Conservation (phyloP, 2,797 vertebrate species). For the Oceanodroma leucorhoa region DNA sequence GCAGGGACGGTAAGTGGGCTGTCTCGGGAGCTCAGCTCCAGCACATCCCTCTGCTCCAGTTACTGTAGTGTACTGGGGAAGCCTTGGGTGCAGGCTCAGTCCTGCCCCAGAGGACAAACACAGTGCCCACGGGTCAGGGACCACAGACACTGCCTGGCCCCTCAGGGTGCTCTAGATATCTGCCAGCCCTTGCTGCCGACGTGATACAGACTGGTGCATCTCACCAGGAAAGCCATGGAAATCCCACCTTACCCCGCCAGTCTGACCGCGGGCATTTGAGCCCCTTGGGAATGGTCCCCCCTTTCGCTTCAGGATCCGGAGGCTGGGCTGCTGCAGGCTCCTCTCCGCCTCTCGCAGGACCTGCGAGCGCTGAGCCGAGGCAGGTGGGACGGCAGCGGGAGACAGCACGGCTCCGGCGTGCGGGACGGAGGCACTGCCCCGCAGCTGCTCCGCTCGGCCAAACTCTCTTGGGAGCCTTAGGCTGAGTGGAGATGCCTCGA, state of each 20-base stretch:
- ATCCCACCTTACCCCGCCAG: neutral
- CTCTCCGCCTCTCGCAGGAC: too few species aligned
- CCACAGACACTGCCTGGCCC: rapidly evolving
- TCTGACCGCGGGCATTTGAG: rapidly evolving
- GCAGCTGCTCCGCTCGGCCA: neutral
- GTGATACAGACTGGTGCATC: neutral
- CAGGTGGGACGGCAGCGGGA: neutral
- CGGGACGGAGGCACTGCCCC: neutral
- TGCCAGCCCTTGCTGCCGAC: neutral
- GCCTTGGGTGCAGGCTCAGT: neutral
- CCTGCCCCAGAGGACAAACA: neutral
- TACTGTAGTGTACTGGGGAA: neutral
- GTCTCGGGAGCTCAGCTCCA: neutral
- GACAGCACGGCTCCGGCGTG: rapidly evolving
- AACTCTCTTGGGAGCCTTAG: neutral
- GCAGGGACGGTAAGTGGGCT: neutral
- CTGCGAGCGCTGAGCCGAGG: neutral
- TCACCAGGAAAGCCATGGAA: neutral
- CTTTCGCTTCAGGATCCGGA: neutral
- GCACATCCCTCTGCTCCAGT: neutral
- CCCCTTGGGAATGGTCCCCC: rapidly evolving
- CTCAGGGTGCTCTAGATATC: neutral
- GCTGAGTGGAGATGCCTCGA: neutral
- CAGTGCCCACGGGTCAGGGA: neutral
- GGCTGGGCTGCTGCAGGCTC: neutral